Conservation (phyloP, 1,140 invertebrate species). For the Tyrophagus putrescentiae region DNA sequence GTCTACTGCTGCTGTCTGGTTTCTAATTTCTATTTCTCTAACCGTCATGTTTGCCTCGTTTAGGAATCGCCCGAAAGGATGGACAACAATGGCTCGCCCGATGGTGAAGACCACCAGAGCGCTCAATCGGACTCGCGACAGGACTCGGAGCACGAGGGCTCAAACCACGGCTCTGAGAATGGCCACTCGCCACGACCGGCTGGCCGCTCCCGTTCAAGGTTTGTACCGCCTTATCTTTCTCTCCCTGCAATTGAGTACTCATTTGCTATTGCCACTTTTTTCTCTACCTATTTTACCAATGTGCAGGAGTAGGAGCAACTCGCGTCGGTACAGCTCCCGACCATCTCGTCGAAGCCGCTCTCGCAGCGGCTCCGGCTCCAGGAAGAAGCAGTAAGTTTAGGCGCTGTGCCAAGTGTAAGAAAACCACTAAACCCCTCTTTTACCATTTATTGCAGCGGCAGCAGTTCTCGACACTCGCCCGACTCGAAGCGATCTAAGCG, state of each 20-base stretch:
- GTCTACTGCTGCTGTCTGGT: background rate
- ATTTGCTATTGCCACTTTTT: no score
- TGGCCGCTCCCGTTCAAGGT: constrained; percentile 17
- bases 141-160: background rate
- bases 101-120: background rate
- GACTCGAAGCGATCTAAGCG: constrained; percentile 27
- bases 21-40: background rate
- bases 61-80: constrained; percentile 17
- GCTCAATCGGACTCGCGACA: background rate
- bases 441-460: background rate
- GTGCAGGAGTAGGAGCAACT: constrained; percentile 20
- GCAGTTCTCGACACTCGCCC: background rate
- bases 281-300: constrained; percentile 6
- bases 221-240: background rate
- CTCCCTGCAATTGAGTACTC: background rate
- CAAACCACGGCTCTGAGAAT: background rate
- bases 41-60: background rate
- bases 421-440: background rate
- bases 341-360: constrained; percentile 20
- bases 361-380: constrained; percentile 21
- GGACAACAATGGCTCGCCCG: constrained; percentile 9
- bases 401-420: background rate
- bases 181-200: constrained; percentile 11
- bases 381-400: constrained; percentile 22
- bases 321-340: constrained; percentile 23